Conservation (phyloP, 2,888 invertebrate species). For the Thereva unica region DNA sequence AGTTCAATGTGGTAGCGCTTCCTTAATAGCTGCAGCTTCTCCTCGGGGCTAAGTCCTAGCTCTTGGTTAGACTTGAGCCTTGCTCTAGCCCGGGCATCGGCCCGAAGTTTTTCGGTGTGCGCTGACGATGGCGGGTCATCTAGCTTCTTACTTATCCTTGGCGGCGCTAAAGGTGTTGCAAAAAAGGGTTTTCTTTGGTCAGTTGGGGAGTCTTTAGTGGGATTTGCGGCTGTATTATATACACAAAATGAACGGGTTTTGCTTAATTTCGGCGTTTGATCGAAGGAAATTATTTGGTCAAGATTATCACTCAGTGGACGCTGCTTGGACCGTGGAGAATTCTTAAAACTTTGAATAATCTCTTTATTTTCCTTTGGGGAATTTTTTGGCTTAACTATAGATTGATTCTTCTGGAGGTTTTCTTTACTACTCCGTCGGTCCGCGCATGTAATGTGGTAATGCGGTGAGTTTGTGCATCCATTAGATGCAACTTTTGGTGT, state of each 20-base stretch:
- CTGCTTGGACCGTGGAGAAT: conserved; percentile 48
- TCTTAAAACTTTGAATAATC: conserved; percentile 45
- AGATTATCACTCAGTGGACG: conserved; percentile 56
- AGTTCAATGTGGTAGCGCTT: conserved; percentile 53
- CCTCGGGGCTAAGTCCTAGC: conserved; percentile 72
- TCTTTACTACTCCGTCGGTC: conserved; percentile 33
- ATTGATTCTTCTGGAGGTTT: neutral
- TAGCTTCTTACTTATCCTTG: conserved; percentile 53
- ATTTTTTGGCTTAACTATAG: conserved; percentile 45
- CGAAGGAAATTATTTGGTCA: conserved; percentile 47
- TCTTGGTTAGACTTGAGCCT: conserved; percentile 74
- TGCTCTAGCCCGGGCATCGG: conserved; percentile 68
- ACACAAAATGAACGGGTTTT: conserved; percentile 55
- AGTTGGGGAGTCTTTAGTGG: conserved; percentile 40
- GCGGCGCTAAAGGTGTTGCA: conserved; percentile 62
- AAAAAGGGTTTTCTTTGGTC: conserved; percentile 52
- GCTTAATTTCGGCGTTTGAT: conserved; percentile 51
- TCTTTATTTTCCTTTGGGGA: conserved; percentile 46
- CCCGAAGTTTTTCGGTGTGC: conserved; percentile 64
- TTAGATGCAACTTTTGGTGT: conserved; percentile 43
- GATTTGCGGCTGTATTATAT: conserved; percentile 16
- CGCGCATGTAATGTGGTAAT: conserved; percentile 49
- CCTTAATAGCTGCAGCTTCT: conserved; percentile 63
- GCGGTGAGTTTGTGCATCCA: conserved; percentile 54
- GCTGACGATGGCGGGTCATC: conserved; percentile 45